Evolutionary conservation across 35 echinoderm and acorn worm genomes (phyloP).

Genomic region (Holothuria glaberrima): DNA sequence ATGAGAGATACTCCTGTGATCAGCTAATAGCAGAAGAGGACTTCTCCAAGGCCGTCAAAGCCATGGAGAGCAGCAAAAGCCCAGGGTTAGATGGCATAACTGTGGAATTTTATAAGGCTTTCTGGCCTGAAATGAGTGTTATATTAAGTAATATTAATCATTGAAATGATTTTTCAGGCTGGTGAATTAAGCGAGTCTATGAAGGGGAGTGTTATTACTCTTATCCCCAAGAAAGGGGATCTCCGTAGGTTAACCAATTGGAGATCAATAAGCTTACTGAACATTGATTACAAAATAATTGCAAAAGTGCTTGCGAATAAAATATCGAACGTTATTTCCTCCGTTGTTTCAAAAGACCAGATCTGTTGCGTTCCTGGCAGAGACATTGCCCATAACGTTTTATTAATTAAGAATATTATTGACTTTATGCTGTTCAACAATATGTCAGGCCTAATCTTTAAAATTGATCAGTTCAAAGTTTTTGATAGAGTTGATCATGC

Average conservation of each 20-base stretch:
- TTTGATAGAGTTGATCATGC: conserved; percentile 62
- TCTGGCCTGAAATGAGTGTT: conserved; percentile 29
- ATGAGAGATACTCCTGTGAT: not conserved
- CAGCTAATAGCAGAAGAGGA: not conserved
- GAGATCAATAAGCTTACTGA: conserved; percentile 19
- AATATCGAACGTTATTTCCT: conserved; percentile 45
- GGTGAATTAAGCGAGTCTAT: not conserved
- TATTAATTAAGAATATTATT: conserved; percentile 49
- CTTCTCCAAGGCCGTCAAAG: not conserved
- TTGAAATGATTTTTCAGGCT: not conserved
- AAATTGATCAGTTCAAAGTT: conserved; percentile 68
- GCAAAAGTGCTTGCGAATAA: not conserved
- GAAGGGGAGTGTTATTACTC: not conserved
- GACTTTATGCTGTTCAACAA: conserved; percentile 36
- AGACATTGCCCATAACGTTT: conserved; percentile 64
- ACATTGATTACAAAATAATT: conserved; percentile 38
- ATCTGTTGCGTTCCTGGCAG: conserved; percentile 68
- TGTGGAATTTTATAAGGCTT: conserved; percentile 35
- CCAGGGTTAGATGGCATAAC: conserved; percentile 44
- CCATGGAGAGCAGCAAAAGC: conserved; percentile 36
- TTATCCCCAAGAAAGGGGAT: conserved; percentile 21
- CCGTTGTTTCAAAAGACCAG: conserved; percentile 60
- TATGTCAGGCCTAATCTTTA: conserved; percentile 2
- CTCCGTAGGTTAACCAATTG: not conserved
- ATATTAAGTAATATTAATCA: not conserved